Evolutionary conservation across 2,888 invertebrate species (phyloP), one percentile per base, ranked within the genome.

Genomic region (Spilarctia lutea): DNA sequence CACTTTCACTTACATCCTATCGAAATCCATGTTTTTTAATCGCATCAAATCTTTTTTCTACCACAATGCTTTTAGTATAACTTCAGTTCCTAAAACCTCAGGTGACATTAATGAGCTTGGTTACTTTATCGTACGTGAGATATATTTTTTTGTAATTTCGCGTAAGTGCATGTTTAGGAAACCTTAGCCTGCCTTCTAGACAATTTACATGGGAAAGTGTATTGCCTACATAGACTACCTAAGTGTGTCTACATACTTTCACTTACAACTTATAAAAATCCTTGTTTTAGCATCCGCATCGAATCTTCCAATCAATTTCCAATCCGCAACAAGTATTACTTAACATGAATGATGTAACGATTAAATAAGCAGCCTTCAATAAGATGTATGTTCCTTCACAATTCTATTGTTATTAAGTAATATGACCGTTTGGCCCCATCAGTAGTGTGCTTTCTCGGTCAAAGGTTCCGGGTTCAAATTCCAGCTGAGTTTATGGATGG

Each of bases 331-430:
- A 67, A n/a, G 35, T 2, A 66, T 84, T 84, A 80, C 83, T 78
- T 77, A 81, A 81, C 76, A 30, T 72, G 27, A 6, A 66, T 83
- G 75, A 78, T 65, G 80, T 78, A 83, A 81, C 35, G 68, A 75
- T 72, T 69, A 80, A 83, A 73, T 75, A 76, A 76, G 63, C 71
- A 73, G 68, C 71, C 73, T 77, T 68, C 78, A 80, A 78, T 83
- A 82, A 81, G 80, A 81, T 73, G 71, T 83, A 73, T 71, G 82
- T 79, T 73, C 82, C 78, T 80, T 75, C 78, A 83, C 77, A 78
- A 79, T 83, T 80, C 77, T 80, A 83, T 85, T 85, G 84, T 83
- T 85, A 74, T 76, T 75, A 84, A 85, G 79, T 85, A 83, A 81
- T 81, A 80, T 78, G 79, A 71, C 76, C 81, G 73, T 76, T 75